Evolutionary conservation across 2,888 invertebrate species (phyloP), one percentile per base, ranked within the genome.

Genomic region (Aethes cnicana): DNA sequence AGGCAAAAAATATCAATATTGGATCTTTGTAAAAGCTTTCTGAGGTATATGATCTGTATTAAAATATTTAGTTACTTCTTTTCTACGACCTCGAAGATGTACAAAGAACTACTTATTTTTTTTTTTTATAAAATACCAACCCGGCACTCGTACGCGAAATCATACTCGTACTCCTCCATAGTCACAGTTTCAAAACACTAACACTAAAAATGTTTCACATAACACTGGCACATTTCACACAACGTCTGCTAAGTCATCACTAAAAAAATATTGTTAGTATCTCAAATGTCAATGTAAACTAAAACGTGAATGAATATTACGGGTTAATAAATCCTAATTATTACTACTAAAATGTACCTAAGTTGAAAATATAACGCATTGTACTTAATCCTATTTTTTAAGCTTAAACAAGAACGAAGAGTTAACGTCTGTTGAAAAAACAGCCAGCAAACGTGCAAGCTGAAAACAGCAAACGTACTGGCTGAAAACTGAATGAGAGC

Each of bases 101-200:
- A n/a, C n/a, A n/a, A n/a, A n/a, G n/a, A n/a, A n/a, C n/a, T n/a
- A n/a, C n/a, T 37, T 21, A 21, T 9, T 32, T 9, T 17, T 18
- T 23, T 6, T 4, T 7, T 18, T 9, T 12, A 26, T 23, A 52
- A 5, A 26, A 55, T 59, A 55, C 91, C 77, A 84, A 93, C 92
- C 92, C 91, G 90, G 84, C 92, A 92, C 82, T 93, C 93, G 80
- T 91, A 93, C 58, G 91, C 90, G 85, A 93, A 93, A 81, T 92
- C 91, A 82, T 92, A 92, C 69, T 92, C 92, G 77, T 91, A 90
- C 58, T 90, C 89, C 63, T 87, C 88, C 90, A 90, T 70, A 8
- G 39, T 46, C 32, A 44, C 44, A 46, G 32, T 81, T 68, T 69
- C 69, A 55, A 55, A n/a, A 58, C 68, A 72, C 64, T 63, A 64